Evolutionary conservation across 2,113 vertebrate genomes (phyloP).

Genomic region (Myotis yumanensis): DNA sequence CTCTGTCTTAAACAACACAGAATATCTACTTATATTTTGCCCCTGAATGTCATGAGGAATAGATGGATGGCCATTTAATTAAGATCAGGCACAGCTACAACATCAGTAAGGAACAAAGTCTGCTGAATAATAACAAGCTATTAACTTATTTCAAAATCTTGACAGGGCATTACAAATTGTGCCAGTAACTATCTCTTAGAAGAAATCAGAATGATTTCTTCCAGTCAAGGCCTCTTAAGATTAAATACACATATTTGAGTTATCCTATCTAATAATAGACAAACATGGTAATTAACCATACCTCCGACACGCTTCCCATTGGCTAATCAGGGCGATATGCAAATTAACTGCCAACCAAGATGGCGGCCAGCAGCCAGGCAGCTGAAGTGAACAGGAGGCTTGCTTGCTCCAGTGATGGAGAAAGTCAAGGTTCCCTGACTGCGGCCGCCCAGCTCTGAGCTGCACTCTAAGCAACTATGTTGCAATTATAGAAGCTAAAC

Average conservation of each 20-base stretch:
- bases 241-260: background rate
- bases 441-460: too few species aligned
- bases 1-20: background rate
- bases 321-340: too few species aligned
- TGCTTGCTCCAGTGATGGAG: too few species aligned
- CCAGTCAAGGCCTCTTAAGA: background rate
- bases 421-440: too few species aligned
- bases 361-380: too few species aligned
- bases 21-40: background rate
- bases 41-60: background rate
- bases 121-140: background rate
- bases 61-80: background rate
- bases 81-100: background rate
- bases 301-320: too few species aligned
- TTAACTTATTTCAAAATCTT: background rate
- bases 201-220: background rate
- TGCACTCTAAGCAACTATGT: too few species aligned
- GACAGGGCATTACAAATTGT: background rate
- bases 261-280: too few species aligned
- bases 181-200: background rate
- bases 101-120: background rate
- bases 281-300: too few species aligned
- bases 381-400: too few species aligned
- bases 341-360: too few species aligned
- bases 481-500: too few species aligned